Evolutionary conservation across 1,140 invertebrate genomes (phyloP).

Genomic region (Grapholita molesta): DNA sequence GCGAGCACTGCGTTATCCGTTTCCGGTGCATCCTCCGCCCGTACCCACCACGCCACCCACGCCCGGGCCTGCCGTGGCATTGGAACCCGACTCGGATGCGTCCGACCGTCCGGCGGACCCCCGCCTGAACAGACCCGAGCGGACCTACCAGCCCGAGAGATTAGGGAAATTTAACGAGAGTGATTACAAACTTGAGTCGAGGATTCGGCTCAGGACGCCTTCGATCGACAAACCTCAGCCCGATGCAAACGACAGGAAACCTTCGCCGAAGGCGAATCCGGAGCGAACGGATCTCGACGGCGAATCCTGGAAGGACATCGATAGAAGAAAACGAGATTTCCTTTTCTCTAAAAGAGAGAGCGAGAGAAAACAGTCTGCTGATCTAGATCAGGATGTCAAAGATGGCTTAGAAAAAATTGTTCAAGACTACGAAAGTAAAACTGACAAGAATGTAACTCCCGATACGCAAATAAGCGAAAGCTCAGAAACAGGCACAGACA

Average conservation of each 20-base stretch:
- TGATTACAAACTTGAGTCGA: conserved; percentile 41
- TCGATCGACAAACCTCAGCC: conserved; percentile 44
- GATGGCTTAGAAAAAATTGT: conserved; percentile 4
- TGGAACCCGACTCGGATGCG: conserved; percentile 85
- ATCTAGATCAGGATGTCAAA: conserved; percentile 7
- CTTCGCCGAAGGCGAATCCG: conserved; percentile 12
- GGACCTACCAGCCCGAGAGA: conserved; percentile 34
- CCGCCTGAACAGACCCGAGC: conserved; percentile 34
- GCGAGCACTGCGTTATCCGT: conserved; percentile 88
- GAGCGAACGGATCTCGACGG: conserved; percentile 18
- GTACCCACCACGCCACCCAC: conserved; percentile 58
- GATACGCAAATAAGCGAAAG: background rate
- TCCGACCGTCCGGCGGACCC: conserved; percentile 47
- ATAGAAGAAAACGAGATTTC: conserved; percentile 33
- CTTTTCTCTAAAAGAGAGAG: conserved; percentile 15
- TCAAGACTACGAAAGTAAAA: background rate
- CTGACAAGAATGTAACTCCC: background rate
- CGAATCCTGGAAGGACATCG: conserved; percentile 17
- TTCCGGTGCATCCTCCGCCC: conserved; percentile 86
- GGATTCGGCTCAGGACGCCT: conserved; percentile 47
- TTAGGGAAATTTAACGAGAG: conserved; percentile 40
- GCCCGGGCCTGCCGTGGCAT: conserved; percentile 67
- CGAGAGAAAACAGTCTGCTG: conserved; percentile 9
- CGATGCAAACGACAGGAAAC: conserved; percentile 29
- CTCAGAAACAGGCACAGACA: background rate